Base-by-base conservation (phyloP, 2,888 invertebrate genomes). In the Unio pictorum region DNA sequence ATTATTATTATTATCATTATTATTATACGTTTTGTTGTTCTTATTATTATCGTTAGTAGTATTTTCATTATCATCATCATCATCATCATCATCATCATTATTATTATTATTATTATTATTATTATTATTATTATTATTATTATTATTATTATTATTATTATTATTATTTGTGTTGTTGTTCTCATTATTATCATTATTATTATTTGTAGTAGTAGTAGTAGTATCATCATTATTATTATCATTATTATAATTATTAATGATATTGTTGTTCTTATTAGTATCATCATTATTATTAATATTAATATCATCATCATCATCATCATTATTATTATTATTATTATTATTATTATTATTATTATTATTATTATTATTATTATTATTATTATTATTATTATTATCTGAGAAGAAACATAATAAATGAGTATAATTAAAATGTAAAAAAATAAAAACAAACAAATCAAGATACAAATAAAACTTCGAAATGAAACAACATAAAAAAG, bases 121-220 rank as follows among this genome's bases (percentile, higher is more conserved):
- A 62, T 61, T 67, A 30, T 55, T 30, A 55, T 56, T 61, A 56
- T 57, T 20, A 61, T 55, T 61, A 62, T 18, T 67, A 67, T 64
- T 66, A 55, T 60, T 28, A 20, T 17, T 55, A 26, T 66, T 68
- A 67, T 64, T 54, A 55, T 64, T 26, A 66, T 45, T 26, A 60
- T 45, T 5, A 66, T n/a, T n/a, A 66, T 45, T 26, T 60, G 2
- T 26, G 60, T 45, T n/a, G 28, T 0, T 26, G 58, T 23, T 26
- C 4, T 45, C 15, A 64, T 63, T 34, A 64, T 58, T 26, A 68
- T 28, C 8, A 69, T 45, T 34, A 69, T 59, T 28, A 57, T 64
- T 64, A 64, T 23, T 64, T 62, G 61, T 61, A 70, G 67, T 70
- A 71, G 62, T 61, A 70, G 67, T 62, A 71, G 62, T 70, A 71